Evolutionary conservation across 2,888 invertebrate species (phyloP), one percentile per base, ranked within the genome.

Genomic region (Eristalis intricaria): DNA sequence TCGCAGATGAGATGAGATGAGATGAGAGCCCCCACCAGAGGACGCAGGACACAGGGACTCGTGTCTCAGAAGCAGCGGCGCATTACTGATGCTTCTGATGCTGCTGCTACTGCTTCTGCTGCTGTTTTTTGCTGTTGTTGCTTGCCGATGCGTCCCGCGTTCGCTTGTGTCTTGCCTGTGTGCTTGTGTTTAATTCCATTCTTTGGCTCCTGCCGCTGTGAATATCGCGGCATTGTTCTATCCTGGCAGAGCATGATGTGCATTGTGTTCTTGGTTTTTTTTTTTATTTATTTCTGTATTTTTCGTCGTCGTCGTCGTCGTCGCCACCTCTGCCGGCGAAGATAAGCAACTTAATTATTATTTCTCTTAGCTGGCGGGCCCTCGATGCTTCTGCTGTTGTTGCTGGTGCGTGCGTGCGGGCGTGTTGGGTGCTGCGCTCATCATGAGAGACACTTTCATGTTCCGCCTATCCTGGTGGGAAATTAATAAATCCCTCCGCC

Each of bases 311-410:
- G 75, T 73, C 65, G n/a, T 32, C 32, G 15, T 38, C 35, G n/a
- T 22, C 19, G 19, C 26, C 10, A 32, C 65, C 60, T 69, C 69
- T 56, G 32, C 23, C 70, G 22, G 22, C 40, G 61, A 73, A 76
- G 87, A 84, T 87, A 87, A 87, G 68, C 79, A 84, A 87, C 84
- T 84, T 87, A 84, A 87, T 87, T 84, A 84, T 76, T 87, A 56
- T 83, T 76, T 83, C 71, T 74, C 81, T 64, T 73, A 63, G 56
- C 84, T 76, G 76, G 68, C n/a, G 50, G 70, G 69, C 11, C 15
- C 3, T 10, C 8, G 58, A 7, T 23, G 13, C 58, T n/a, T 2
- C 7, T 7, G 43, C 1, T 50, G 61, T 43, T 64, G 35, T 22
- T 69, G 13, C 75, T 60, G n/a, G 15, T 29, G 32, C 23, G 23